phyloP scores from a whole-genome alignment of 2,888 invertebrate genomes.

The Teinopalpus imperialis region DNA sequence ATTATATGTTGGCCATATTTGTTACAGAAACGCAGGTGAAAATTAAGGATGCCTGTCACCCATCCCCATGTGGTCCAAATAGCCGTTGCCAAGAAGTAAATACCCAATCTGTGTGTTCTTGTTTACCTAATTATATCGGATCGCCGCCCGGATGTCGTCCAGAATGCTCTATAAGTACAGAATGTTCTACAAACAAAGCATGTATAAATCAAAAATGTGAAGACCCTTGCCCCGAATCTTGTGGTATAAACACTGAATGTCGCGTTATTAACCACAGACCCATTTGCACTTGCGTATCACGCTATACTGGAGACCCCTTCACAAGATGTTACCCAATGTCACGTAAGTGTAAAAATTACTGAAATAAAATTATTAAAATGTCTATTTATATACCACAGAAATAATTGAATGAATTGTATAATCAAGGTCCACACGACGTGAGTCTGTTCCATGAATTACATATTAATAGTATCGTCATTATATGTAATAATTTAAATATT shows the following conservation, averaged over 20 bases:
- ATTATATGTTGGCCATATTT: too few relatives aligned
- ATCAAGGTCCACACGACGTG: too few relatives aligned
- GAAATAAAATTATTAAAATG: not conserved
- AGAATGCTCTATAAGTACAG: conserved; percentile 88
- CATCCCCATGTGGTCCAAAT: conserved; percentile 89
- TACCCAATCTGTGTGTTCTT: conserved; percentile 88
- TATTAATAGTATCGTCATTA: too few relatives aligned
- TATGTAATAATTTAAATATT: not conserved
- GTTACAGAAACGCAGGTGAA: conserved; percentile 49
- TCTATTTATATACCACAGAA: too few relatives aligned
- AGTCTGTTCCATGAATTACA: too few relatives aligned
- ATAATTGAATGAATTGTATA: too few relatives aligned
- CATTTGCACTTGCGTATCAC: conserved; percentile 86
- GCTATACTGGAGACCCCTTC: conserved; percentile 86
- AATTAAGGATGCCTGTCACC: conserved; percentile 83
- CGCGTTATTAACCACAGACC: conserved; percentile 90
- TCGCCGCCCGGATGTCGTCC: conserved; percentile 89
- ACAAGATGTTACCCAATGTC: conserved; percentile 79
- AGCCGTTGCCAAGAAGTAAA: conserved; percentile 88
- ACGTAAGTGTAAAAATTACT: conserved; percentile 57
- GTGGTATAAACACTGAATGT: conserved; percentile 86
- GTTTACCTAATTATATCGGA: conserved; percentile 86
- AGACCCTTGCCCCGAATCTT: conserved; percentile 88
- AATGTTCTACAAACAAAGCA: conserved; percentile 87
- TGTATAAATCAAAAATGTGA: conserved; percentile 89